phyloP scores from a whole-genome alignment of 2,113 vertebrate genomes.

The Erythrocebus patas region DNA sequence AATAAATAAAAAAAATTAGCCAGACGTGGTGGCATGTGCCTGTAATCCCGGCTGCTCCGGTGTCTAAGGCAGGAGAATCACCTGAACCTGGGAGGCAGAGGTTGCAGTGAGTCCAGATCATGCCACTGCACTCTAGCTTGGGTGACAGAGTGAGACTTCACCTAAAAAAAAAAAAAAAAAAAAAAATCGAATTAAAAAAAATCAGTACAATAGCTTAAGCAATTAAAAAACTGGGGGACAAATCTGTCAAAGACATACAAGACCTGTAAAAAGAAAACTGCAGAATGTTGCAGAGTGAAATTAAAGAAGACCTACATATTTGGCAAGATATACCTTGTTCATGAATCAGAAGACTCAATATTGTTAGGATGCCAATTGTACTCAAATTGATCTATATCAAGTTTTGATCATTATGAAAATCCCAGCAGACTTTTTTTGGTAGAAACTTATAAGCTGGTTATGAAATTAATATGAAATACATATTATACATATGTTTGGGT shows the following conservation, averaged over 20 bases:
- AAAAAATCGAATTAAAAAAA: background rate
- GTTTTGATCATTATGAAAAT: background rate
- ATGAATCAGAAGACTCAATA: background rate
- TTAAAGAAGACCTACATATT: background rate
- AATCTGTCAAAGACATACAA: background rate
- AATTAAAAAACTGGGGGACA: background rate
- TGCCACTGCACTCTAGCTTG: no score
- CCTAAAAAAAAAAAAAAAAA: no score
- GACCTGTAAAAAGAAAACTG: background rate
- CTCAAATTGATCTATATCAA: background rate
- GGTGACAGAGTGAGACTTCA: no score
- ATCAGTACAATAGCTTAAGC: background rate
- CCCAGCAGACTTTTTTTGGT: background rate
- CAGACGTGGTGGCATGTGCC: no score
- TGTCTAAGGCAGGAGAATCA: no score
- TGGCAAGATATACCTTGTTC: background rate
- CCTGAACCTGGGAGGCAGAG: no score
- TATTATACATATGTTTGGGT: background rate
- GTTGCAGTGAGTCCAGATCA: no score
- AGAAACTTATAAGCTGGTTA: background rate
- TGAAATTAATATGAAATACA: background rate
- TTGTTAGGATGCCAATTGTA: background rate
- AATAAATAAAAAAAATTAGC: no score
- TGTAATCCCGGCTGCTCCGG: no score
- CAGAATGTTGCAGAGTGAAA: background rate